A percentile compares a stretch with the other conserved stretches of the same genome.
Evolutionary conservation across 2,797 vertebrate genomes (phyloP).

Genomic region (Podarcis lilfordi): DNA sequence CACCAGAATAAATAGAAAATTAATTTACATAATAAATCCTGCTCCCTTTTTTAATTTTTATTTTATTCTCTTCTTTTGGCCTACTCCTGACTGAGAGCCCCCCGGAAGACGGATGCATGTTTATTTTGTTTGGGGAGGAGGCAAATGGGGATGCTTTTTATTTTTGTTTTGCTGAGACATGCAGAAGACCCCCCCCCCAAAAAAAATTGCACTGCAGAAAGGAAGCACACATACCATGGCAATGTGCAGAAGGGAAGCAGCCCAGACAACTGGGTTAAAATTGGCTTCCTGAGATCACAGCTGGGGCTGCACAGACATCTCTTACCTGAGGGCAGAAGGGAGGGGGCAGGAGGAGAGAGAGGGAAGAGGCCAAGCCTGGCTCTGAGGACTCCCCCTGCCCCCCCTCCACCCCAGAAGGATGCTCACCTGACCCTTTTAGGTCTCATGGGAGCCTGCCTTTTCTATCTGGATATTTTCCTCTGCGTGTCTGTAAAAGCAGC

Average conservation of each 20-base stretch:
- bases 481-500: not conserved
- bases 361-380: no score
- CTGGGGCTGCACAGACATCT: not conserved
- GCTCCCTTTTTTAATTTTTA: no score
- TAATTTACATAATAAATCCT: conserved; percentile 30
- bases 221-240: not conserved
- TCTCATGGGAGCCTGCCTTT: not conserved
- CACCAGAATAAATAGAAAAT: conserved; percentile 37
- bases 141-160: not conserved
- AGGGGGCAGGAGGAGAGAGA: not conserved
- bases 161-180: no score
- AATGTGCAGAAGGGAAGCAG: no score
- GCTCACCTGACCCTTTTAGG: not conserved
- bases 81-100: not conserved
- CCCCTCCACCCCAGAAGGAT: not conserved
- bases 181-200: not conserved
- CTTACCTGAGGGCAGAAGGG: not conserved
- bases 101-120: not conserved
- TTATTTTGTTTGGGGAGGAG: not conserved
- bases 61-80: not conserved
- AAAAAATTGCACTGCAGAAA: no score
- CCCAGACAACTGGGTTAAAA: not conserved
- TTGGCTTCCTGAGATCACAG: not conserved
- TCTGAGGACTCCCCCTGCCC: not conserved
- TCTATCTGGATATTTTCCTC: not conserved